Evolutionary conservation across 1,140 invertebrate species (phyloP), one percentile per base, ranked within the genome.

Genomic region (Drosophila tsacasi): DNA sequence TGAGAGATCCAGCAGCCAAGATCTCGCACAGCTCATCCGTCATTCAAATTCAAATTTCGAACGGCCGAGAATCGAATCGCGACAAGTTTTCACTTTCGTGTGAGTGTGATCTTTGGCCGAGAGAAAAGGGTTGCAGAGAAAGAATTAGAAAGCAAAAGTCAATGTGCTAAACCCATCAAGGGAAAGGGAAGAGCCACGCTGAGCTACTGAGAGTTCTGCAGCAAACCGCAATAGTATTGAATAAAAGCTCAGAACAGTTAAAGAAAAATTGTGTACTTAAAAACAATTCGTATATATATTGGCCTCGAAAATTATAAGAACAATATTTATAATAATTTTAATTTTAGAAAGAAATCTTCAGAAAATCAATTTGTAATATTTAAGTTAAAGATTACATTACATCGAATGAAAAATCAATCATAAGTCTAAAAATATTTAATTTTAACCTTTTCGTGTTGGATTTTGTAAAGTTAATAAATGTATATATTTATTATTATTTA

Each of bases 141-240:
- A 83, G 77, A 83, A 87, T 63, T 77, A 72, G 84, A 83, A 89
- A 87, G 83, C 85, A 81, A 81, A 65, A 62, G 66, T 49, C 68
- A 44, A 61, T 39, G 54, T 50, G 67, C 54, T 76, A 32, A 64
- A 55, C 78, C 62, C 19, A 40, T 60, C 50, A 69, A 50, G 54
- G 47, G 46, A 49, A 63, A 39, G 19, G 19, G 25, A 59, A 50
- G 46, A 23, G 35, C 7, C 1, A 21, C 15, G 6, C 21, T 30
- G 27, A 50, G 61, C 23, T 32, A 19, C 47, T 19, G 35, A 81
- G 79, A 75, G 57, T 52, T 47, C 21, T 44, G 55, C 60, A 15
- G 32, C 0, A 9, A 25, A 23, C 13, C 17, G 19, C 21, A 39
- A 13, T 17, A 9, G 17, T 12, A 23, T 12, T 4, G 3, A 2